These are phyloP conservation scores for Dinomys branickii DNA, from an alignment of 2,113 vertebrate species.

Conservation along the genomic window DNA sequence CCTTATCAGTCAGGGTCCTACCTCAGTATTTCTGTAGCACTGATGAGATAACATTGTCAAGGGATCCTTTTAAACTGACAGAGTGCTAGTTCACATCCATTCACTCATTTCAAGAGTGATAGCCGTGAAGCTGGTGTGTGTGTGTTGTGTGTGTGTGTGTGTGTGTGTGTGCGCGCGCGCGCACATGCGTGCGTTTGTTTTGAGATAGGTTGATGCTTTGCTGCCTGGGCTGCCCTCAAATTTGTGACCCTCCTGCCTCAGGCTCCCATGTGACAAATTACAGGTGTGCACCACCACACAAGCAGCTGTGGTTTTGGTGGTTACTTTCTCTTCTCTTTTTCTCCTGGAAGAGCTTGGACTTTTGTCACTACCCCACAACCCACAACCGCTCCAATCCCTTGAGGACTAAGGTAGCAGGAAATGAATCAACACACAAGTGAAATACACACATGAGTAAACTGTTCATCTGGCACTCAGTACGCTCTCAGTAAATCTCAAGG, in stretches of 20 bases:
- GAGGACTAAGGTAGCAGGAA: slow-evolving; percentile 23
- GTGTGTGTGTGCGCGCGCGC: not conserved
- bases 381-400: not conserved
- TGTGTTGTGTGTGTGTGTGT: not conserved
- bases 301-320: not conserved
- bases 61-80: not conserved
- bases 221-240: not conserved
- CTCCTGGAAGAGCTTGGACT: not conserved
- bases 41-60: not conserved
- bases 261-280: not conserved
- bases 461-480: not conserved
- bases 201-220: not conserved
- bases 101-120: not conserved
- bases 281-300: not conserved
- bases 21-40: not conserved
- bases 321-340: not conserved
- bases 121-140: not conserved
- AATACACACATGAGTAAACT: not conserved
- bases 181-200: not conserved
- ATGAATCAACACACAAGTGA: not conserved
- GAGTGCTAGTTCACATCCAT: not conserved
- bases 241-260: not conserved
- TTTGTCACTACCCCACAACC: not conserved
- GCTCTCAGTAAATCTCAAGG: not conserved
- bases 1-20: not conserved